Base-by-base conservation (phyloP, 2,113 vertebrate species). In the Xenopus borealis region DNA sequence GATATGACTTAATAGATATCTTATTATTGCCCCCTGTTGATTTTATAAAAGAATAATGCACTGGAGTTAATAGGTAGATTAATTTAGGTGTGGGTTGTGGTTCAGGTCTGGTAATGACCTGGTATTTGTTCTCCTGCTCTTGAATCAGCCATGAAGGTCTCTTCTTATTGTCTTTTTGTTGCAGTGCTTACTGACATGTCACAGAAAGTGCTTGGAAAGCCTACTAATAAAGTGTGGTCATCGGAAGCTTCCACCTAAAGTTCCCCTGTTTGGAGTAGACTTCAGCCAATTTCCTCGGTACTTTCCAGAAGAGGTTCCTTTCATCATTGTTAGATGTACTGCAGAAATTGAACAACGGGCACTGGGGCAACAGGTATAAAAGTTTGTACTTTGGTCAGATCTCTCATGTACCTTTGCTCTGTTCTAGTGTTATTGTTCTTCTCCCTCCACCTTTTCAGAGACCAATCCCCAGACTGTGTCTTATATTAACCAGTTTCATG, bases 141-240 rank as follows among this genome's bases (percentile, higher is more conserved):
- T 9, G 8, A 40, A 40, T 40, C 33, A 40, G 33, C 33, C 33
- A 40, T 40, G 33, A 40, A 40, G 2, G 33, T 40, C 33, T 40
- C 33, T 13, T 9, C 47, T 16, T 20, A 4, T 30, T 5, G 0
- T 7, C 1, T 53, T 5, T 47, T 23, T 52, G 62, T 33, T 45
- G 44, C 81, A 98, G 96, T 98, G 96, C 59, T 90, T 85, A 40
- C 69, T 97, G 79, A 84, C 93, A 40, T 89, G 96, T 73, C 96
- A 98, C 89, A 94, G 94, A 85, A 96, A 94, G 82, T 98, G 96
- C 44, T 90, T 98, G 13, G 95, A 98, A 78, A 88, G 83, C 13
- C 93, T 94, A 71, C 90, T 94, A 78, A 85, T 91, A 12, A 86
- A 92, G 78, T 98, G 96, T 9, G 95, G 95, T 40, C 87, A 90